Evolutionary conservation across 1,140 invertebrate genomes (phyloP).

Genomic region (Sesamia nonagrioides): DNA sequence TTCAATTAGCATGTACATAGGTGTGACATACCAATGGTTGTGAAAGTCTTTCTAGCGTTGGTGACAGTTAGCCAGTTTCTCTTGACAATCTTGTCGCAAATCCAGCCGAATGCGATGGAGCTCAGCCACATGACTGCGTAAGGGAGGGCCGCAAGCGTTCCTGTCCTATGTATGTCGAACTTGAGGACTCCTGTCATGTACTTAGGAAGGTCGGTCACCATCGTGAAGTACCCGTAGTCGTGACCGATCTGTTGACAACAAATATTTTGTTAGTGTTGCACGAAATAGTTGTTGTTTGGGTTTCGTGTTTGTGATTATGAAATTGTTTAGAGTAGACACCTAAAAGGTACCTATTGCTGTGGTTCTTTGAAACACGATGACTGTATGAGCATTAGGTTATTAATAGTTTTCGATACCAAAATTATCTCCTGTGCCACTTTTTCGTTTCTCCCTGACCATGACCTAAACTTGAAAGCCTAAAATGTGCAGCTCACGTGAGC

Average conservation of each 20-base stretch:
- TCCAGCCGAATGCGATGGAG: constrained; percentile 87
- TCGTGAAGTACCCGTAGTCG: constrained; percentile 95
- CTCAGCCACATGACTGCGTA: constrained; percentile 90
- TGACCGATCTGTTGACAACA: constrained; percentile 89
- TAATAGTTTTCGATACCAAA: no score
- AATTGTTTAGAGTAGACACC: no score
- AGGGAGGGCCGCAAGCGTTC: constrained; percentile 88
- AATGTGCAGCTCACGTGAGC: no score
- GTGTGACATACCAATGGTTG: constrained; percentile 87
- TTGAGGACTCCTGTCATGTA: constrained; percentile 94
- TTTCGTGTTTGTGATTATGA: no score
- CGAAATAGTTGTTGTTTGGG: background rate
- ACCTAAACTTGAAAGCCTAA: no score
- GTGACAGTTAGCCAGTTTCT: constrained; percentile 87
- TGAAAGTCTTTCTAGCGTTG: constrained; percentile 89
- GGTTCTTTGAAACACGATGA: no score
- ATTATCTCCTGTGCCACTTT: no score
- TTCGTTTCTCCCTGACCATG: no score
- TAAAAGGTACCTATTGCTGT: no score
- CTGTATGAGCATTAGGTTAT: no score
- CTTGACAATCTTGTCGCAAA: constrained; percentile 89
- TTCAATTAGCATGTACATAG: constrained; percentile 34
- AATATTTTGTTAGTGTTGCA: background rate
- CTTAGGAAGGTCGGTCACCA: constrained; percentile 95
- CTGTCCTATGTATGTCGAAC: constrained; percentile 91